Evolutionary conservation across 2,797 vertebrate species (phyloP).

Genomic region (Oceanodroma leucorhoa): DNA sequence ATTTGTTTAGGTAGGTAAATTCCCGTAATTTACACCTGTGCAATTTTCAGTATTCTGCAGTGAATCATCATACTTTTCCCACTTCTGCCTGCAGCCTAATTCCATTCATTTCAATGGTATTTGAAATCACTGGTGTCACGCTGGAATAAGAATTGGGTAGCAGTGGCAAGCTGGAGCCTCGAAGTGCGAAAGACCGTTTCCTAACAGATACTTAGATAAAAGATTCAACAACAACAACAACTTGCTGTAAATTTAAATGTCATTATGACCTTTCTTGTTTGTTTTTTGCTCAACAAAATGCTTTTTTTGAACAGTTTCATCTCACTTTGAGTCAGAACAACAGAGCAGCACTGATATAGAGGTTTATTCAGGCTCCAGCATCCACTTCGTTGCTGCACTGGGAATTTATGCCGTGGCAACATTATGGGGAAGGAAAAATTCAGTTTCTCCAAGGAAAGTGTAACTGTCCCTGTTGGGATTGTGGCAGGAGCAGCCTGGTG

Average conservation of each 20-base stretch:
- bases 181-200: not conserved
- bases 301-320: not conserved
- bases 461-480: not conserved
- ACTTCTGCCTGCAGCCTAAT: not conserved
- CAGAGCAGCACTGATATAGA: accelerated
- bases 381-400: not conserved
- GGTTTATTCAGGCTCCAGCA: not conserved
- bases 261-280: not conserved
- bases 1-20: not conserved
- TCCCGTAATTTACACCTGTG: not conserved
- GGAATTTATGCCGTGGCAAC: not conserved
- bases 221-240: not conserved
- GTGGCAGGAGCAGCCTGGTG: not conserved
- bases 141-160: not conserved
- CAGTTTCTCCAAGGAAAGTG: accelerated
- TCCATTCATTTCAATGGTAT: not conserved
- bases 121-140: not conserved
- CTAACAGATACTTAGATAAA: not conserved
- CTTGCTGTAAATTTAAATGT: not conserved
- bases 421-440: not conserved
- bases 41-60: not conserved
- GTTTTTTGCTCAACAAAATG: not conserved
- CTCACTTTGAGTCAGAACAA: not conserved
- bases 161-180: not conserved
- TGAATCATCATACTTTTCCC: not conserved